Evolutionary conservation across 2,113 vertebrate species (phyloP), one percentile per base, ranked within the genome.

Genomic region (Micronycteris hirsuta): DNA sequence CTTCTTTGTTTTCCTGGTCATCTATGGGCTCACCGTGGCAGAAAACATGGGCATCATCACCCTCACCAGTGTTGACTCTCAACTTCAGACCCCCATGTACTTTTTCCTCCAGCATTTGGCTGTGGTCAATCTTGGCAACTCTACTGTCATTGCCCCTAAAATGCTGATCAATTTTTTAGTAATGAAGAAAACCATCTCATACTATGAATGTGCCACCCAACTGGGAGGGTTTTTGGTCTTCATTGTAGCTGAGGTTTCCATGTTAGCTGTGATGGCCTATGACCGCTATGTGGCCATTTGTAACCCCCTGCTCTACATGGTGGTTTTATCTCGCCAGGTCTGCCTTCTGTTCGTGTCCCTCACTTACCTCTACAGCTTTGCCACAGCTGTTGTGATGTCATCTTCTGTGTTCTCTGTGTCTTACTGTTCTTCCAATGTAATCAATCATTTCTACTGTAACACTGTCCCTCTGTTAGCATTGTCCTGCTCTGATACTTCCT

Each of bases 381-480:
- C 95, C 2, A 96, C 97, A 0, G 83, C 97, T 12, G 5, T 98
- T 6, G 77, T 97, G 77, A 86, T 95, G 13, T 81, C 97, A 16
- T 43, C 41, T 0, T 63, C 82, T 33, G 94, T 98, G 4, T 96
- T 96, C 20, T 94, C 12, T 4, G 4, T 97, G 70, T 78, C 88
- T 13, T 98, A 96, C 6, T 97, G 97, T 16, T 96, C 96, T 31
- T 95, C 74, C 26, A 97, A 97, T 63, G 45, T 95, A 10, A 96
- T 98, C 71, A 96, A 97, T 56, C 97, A 98, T 31, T 98, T 98
- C 33, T 98, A 96, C 45, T 98, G 97, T 89, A 97, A 97, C n/a
- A 92, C 67, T 43, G 86, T 87, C 9, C 97, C 97, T 47, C 71
- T 97, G 20, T 43, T 98, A 65, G 73, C 95, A 54, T 92, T 98